Evolutionary conservation across 2,113 vertebrate genomes (phyloP).

Genomic region (Alouatta palliata): DNA sequence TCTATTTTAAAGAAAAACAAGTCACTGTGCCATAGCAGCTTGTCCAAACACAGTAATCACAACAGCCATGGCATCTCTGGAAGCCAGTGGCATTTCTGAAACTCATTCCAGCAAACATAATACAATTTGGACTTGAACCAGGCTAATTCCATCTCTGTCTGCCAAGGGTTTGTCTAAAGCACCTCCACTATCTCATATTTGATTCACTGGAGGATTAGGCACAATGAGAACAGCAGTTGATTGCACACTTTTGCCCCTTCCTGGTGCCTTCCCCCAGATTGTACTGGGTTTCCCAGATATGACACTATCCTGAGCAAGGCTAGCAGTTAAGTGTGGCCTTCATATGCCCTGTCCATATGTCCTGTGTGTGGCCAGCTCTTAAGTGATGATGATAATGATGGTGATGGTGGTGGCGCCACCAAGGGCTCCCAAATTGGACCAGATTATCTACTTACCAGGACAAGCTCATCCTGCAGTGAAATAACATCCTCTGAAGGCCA

Average conservation of each 20-base stretch:
- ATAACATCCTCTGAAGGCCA: neutral
- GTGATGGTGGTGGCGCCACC: neutral
- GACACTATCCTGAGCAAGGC: neutral
- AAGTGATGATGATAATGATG: neutral
- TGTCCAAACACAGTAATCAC: neutral
- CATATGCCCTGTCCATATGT: neutral
- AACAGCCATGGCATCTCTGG: slow-evolving; percentile 20
- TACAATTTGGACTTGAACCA: slow-evolving; percentile 40
- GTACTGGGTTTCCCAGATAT: neutral
- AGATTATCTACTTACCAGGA: neutral
- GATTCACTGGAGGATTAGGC: slow-evolving; percentile 36
- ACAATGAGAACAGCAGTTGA: neutral
- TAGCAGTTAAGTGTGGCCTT: neutral
- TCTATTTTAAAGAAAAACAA: slow-evolving; percentile 38
- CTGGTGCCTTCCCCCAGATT: neutral
- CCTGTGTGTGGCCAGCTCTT: neutral
- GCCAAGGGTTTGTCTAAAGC: neutral
- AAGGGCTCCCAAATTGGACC: neutral
- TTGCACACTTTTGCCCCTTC: neutral
- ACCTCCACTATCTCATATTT: slow-evolving; percentile 12
- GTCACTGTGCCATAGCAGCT: neutral
- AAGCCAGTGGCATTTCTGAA: slow-evolving; percentile 47
- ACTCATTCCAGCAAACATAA: slow-evolving; percentile 38
- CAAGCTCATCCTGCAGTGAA: neutral
- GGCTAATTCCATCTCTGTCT: neutral